phyloP scores from a whole-genome alignment of 1,140 invertebrate species.

The Manduca sexta region DNA sequence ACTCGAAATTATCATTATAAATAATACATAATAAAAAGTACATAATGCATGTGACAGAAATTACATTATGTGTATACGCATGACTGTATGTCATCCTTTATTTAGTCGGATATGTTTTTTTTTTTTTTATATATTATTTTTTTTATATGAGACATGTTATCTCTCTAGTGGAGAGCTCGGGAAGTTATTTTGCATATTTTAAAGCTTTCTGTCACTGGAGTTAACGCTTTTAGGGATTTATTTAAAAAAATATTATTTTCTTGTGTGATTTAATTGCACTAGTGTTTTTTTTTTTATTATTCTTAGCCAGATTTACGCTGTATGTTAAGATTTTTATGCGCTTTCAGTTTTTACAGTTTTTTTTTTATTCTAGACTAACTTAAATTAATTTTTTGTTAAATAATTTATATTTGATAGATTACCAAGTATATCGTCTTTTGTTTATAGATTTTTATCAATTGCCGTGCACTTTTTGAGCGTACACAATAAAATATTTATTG shows the following conservation, averaged over 20 bases:
- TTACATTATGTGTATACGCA: conserved; percentile 45
- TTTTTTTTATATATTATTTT: conserved; percentile 39
- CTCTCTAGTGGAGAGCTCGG: conserved; percentile 72
- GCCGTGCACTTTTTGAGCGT: too few species aligned
- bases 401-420: too few species aligned
- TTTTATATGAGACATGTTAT: conserved; percentile 42
- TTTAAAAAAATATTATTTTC: conserved; percentile 15
- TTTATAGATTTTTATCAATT: too few species aligned
- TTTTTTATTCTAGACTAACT: too few species aligned
- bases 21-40: conserved; percentile 5
- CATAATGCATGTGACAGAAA: conserved; percentile 62
- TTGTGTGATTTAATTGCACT: conserved; percentile 23
- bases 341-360: too few species aligned
- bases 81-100: conserved; percentile 51
- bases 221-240: conserved; percentile 39
- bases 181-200: conserved; percentile 51
- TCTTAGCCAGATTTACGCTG: too few species aligned
- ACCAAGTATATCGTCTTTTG: too few species aligned
- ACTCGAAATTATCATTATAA: conserved; percentile 12
- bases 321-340: too few species aligned
- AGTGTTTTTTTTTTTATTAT: too few species aligned
- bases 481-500: too few species aligned
- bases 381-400: too few species aligned
- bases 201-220: conserved; percentile 56
- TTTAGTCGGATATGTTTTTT: conserved; percentile 24